phyloP scores from a whole-genome alignment of 2,113 vertebrate genomes.

The Fregata magnificens region DNA sequence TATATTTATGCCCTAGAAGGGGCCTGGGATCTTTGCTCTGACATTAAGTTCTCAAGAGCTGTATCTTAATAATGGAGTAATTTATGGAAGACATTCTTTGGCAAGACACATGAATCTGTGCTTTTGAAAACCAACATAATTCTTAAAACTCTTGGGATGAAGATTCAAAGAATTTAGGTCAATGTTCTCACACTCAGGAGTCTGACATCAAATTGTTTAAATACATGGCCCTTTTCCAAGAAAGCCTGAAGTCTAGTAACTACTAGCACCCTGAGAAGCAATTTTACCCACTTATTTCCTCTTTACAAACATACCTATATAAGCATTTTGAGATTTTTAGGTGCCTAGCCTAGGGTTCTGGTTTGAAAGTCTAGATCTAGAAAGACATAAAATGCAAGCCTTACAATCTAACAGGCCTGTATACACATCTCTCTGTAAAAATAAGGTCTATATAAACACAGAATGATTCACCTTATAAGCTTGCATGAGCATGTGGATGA shows the following conservation, averaged over 20 bases:
- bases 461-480: conserved; percentile 83
- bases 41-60: not conserved
- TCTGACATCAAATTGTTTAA: not conserved
- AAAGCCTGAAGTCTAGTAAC: not conserved
- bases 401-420: not conserved
- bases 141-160: not conserved
- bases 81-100: not conserved
- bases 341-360: not conserved
- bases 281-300: not conserved
- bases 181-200: not conserved
- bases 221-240: not conserved
- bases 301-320: not conserved
- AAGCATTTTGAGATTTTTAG: not conserved
- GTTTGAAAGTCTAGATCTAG: not conserved
- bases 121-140: not conserved
- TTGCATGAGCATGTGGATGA: conserved; percentile 90
- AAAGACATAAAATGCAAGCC: not conserved
- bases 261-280: not conserved
- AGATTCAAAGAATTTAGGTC: not conserved
- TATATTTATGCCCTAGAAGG: not conserved
- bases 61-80: not conserved
- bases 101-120: not conserved
- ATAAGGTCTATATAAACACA: fast-evolving
- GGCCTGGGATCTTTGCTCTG: not conserved
- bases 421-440: not conserved